phyloP scores from a whole-genome alignment of 2,113 vertebrate genomes.

The Speoplatyrhinus poulsoni region DNA sequence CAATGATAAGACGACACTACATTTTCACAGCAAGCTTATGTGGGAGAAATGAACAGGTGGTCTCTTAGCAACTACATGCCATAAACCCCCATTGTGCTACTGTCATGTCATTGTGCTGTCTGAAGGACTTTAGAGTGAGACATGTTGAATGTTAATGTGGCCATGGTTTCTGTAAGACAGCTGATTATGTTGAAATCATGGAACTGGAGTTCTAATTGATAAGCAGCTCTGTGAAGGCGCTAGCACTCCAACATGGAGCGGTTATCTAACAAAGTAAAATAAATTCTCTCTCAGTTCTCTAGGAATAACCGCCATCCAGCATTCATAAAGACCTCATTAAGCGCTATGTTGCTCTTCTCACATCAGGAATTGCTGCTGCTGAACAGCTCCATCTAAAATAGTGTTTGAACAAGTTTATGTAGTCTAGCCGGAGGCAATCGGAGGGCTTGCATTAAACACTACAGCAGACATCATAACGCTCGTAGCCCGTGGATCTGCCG shows the following conservation, averaged over 20 bases:
- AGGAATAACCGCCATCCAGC: constrained; percentile 4
- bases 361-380: constrained; percentile 26
- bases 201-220: not conserved
- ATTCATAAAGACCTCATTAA: constrained; percentile 23
- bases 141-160: constrained; percentile 10
- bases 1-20: constrained; percentile 47
- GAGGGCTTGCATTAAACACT: constrained; percentile 64
- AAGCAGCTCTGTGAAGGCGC: constrained; percentile 13
- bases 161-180: constrained; percentile 17
- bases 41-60: constrained; percentile 77
- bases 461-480: constrained; percentile 63
- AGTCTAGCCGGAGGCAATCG: constrained; percentile 39
- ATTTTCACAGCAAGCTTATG: constrained; percentile 58
- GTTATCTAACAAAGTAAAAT: constrained; percentile 2
- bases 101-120: constrained; percentile 66
- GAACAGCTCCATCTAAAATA: constrained; percentile 39
- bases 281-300: constrained; percentile 3
- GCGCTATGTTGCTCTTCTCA: constrained; percentile 38
- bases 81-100: constrained; percentile 70
- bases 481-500: constrained; percentile 61
- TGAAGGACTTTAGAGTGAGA: constrained; percentile 32
- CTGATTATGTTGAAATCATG: not conserved
- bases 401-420: constrained; percentile 58
- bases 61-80: constrained; percentile 80
- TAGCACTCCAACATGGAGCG: not conserved